Evolutionary conservation across 2,888 invertebrate genomes (phyloP), one percentile per base, ranked within the genome.

Genomic region (Caenorhabditis sp.): DNA sequence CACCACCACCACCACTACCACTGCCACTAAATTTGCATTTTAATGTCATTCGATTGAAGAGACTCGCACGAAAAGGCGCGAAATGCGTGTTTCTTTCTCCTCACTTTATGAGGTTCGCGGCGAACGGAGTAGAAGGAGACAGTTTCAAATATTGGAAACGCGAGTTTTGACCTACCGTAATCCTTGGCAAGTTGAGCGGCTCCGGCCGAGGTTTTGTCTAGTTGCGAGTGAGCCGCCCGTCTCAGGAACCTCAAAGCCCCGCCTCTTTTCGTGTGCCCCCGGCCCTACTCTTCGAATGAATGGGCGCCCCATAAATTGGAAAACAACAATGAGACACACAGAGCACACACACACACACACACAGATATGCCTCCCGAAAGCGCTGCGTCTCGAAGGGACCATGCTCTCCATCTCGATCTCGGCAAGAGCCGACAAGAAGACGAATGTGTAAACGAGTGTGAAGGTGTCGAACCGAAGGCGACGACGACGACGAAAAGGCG

Each of bases 1-100:
- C n/a, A n/a, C n/a, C n/a, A n/a, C n/a, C n/a, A n/a, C n/a, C n/a
- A n/a, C n/a, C n/a, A n/a, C n/a, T n/a, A n/a, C 45, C 13, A n/a
- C n/a, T 22, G 56, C 26, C 37, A 24, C 37, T 35, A 55, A 72
- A 72, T 72, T 72, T 72, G 71, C 71, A 72, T 72, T 72, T 72
- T 72, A 72, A 72, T 72, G 71, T 39, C 46, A 68, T 68, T 68
- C 66, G 9, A 9, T 35, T 13, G n/a, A n/a, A n/a, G n/a, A 35
- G 35, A 13, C 35, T 2, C 35, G 11, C 30, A 5, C 30, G 30
- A 65, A 26, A 24, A 53, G 70, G 59, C 70, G 59, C 70, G 70
- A 70, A 70, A 70, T 53, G 70, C 53, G 50, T 66, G 56, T 53
- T 30, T 17, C 48, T 20, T 46, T 20, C 11, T 43, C 45, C 17